Conservation (phyloP, 2,113 vertebrate species). For the Rhinichthys klamathensis region DNA sequence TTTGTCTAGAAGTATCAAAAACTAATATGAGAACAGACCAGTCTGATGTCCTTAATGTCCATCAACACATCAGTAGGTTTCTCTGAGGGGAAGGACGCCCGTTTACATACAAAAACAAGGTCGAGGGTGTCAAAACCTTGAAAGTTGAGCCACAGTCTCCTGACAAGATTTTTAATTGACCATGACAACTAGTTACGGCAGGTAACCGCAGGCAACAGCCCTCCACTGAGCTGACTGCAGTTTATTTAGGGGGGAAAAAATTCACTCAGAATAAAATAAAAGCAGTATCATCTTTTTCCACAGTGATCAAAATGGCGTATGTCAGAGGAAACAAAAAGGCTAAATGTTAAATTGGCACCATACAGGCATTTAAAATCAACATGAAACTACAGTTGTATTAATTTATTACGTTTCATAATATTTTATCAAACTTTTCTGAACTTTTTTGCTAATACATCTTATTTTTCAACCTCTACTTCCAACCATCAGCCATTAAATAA, state of each 20-base stretch:
- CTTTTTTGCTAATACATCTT: too few species aligned
- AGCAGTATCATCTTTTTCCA: background rate
- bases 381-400: background rate
- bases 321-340: background rate
- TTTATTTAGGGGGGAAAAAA: background rate
- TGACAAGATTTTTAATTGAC: conserved; percentile 33
- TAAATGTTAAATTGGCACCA: background rate
- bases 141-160: conserved; percentile 11
- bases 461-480: too few species aligned
- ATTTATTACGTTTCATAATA: too few species aligned
- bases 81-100: background rate
- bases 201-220: background rate
- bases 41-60: conserved; percentile 17
- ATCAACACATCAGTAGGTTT: conserved; percentile 25
- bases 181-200: conserved; percentile 19
- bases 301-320: background rate
- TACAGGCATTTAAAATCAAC: background rate
- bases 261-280: background rate
- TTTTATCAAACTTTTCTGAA: too few species aligned
- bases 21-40: background rate
- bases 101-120: conserved; percentile 21
- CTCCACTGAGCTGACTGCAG: background rate
- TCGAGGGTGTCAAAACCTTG: conserved; percentile 22
- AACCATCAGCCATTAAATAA: too few species aligned
- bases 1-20: background rate